phyloP scores from a whole-genome alignment of 1,140 invertebrate species.

The Laodelphax striatellus region DNA sequence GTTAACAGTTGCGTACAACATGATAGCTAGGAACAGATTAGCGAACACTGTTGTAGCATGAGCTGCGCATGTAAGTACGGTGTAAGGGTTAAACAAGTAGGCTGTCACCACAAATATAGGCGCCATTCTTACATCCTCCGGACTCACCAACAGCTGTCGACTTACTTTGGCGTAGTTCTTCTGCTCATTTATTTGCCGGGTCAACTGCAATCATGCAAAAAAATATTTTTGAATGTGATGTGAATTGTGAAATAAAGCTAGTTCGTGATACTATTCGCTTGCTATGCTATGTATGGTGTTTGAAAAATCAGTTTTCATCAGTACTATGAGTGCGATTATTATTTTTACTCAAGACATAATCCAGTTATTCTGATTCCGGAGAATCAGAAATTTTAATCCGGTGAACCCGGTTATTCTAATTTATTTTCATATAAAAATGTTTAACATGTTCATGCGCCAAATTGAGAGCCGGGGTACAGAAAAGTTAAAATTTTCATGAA shows the following conservation, averaged over 20 bases:
- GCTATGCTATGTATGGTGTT: neutral
- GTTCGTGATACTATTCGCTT: neutral
- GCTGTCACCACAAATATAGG: slow-evolving; percentile 59
- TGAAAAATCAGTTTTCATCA: no score
- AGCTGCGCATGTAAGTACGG: slow-evolving; percentile 79
- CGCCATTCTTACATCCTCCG: slow-evolving; percentile 38
- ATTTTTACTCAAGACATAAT: no score
- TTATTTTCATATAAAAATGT: no score
- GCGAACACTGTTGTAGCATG: slow-evolving; percentile 82
- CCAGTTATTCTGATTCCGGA: no score
- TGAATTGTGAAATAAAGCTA: no score
- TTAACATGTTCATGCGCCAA: no score
- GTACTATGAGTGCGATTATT: no score
- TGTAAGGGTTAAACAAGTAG: slow-evolving; percentile 89
- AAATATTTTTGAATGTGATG: neutral
- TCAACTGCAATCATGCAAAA: slow-evolving; percentile 21
- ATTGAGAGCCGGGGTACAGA: no score
- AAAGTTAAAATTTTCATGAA: no score
- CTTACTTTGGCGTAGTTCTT: slow-evolving; percentile 42
- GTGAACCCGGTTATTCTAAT: no score
- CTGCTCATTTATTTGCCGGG: slow-evolving; percentile 24
- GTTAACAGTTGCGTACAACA: slow-evolving; percentile 56
- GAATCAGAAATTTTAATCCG: no score
- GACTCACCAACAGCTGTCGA: slow-evolving; percentile 42
- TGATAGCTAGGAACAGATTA: slow-evolving; percentile 66